phyloP scores from a whole-genome alignment of 92 coral and sea anemone genomes.

The Plumapathes pennacea region DNA sequence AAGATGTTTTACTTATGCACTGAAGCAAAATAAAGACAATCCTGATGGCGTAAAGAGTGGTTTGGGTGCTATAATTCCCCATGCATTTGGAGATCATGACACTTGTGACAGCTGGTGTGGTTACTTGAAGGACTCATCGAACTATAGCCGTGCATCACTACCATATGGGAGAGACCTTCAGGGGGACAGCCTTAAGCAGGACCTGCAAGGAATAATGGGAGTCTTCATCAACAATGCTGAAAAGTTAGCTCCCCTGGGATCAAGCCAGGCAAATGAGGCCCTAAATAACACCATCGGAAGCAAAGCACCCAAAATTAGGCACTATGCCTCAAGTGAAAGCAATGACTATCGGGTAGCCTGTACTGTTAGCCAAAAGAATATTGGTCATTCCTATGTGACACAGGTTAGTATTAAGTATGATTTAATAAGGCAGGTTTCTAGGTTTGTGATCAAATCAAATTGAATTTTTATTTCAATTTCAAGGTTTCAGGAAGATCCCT shows the following conservation, averaged over 20 bases:
- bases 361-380: conserved; percentile 40
- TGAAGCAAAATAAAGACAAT: conserved; percentile 26
- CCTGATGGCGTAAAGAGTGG: conserved; percentile 17
- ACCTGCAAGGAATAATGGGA: conserved; percentile 5
- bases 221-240: conserved; percentile 21
- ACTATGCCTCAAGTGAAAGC: conserved; percentile 24
- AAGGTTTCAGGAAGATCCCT: no score
- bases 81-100: conserved; percentile 27
- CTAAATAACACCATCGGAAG: conserved; percentile 30
- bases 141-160: no score
- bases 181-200: conserved; percentile 16
- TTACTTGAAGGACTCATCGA: conserved; percentile 9
- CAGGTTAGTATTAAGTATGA: neutral
- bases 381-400: conserved; percentile 35
- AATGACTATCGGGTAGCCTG: conserved; percentile 40
- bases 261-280: conserved; percentile 28
- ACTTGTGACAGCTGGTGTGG: conserved; percentile 37
- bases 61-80: conserved; percentile 24
- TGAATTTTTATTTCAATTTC: no score
- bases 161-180: conserved; percentile 18
- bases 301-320: conserved; percentile 36
- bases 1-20: conserved; percentile 33
- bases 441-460: neutral
- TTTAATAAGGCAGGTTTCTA: neutral
- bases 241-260: conserved; percentile 31